Percentiles rank a stretch among this genome's conserved stretches.
Conservation (phyloP, 2,113 vertebrate species). For the Leptocoma aspasia region DNA sequence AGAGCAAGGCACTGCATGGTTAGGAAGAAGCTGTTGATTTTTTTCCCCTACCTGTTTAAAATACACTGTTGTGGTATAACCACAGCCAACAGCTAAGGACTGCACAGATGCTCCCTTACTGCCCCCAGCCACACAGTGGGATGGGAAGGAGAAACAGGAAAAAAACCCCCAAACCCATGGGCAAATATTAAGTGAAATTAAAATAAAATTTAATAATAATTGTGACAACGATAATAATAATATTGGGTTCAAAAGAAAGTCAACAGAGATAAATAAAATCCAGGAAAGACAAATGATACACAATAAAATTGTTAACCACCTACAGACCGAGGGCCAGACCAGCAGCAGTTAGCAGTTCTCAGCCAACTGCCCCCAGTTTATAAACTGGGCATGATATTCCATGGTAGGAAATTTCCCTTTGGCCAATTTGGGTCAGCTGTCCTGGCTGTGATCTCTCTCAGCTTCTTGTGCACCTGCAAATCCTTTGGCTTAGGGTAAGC, state of each 20-base stretch:
- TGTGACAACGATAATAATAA: background rate
- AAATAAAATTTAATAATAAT: background rate
- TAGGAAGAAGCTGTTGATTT: background rate
- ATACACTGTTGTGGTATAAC: background rate
- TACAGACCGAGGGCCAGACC: background rate
- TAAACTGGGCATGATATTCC: background rate
- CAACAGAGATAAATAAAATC: background rate
- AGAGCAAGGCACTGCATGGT: background rate
- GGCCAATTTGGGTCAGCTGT: background rate
- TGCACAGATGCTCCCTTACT: background rate
- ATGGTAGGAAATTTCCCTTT: background rate
- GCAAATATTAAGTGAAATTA: background rate
- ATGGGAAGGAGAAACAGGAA: background rate
- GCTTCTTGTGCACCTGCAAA: background rate
- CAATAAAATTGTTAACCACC: background rate
- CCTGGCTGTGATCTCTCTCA: background rate
- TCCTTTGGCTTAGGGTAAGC: background rate
- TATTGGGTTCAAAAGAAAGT: background rate
- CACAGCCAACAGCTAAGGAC: background rate
- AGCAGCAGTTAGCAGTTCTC: background rate
- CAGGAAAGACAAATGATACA: background rate
- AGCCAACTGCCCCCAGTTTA: background rate
- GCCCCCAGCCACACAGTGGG: too few species aligned
- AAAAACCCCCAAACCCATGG: rapidly evolving
- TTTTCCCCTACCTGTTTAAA: background rate